These are phyloP conservation scores for Stenodema calcarata DNA, from an alignment of 2,888 invertebrate genomes.

Conservation along the genomic window DNA sequence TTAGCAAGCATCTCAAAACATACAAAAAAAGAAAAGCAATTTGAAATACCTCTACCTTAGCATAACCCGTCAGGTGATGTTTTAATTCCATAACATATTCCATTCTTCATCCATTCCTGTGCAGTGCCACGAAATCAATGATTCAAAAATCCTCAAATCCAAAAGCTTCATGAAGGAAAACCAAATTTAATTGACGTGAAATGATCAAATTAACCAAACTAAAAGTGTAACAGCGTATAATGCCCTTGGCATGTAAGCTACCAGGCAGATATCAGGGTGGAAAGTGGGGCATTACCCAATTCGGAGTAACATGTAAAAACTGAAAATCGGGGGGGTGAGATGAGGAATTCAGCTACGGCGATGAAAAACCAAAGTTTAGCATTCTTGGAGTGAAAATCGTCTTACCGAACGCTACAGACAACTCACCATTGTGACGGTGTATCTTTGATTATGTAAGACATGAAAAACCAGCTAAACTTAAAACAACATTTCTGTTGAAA, in stretches of 20 bases:
- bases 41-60: constrained; percentile 50
- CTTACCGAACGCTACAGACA: neutral
- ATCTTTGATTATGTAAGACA: constrained; percentile 31
- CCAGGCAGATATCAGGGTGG: neutral
- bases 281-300: neutral
- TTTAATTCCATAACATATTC: constrained; percentile 52
- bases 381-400: neutral
- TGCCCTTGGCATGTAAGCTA: neutral
- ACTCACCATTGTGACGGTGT: constrained; percentile 42
- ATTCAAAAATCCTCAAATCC: neutral
- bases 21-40: neutral
- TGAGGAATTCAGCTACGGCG: neutral
- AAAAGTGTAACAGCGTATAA: neutral
- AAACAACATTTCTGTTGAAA: neutral
- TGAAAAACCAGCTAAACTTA: neutral
- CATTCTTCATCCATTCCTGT: constrained; percentile 52
- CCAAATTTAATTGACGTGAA: neutral
- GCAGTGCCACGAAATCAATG: constrained; percentile 42
- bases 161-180: neutral
- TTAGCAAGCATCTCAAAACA: neutral
- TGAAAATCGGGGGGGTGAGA: neutral
- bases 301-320: neutral
- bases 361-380: neutral
- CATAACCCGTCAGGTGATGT: constrained; percentile 53
- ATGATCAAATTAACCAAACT: neutral